Base-by-base conservation (phyloP, 2,797 vertebrate genomes). In the Acanthopagrus latus region DNA sequence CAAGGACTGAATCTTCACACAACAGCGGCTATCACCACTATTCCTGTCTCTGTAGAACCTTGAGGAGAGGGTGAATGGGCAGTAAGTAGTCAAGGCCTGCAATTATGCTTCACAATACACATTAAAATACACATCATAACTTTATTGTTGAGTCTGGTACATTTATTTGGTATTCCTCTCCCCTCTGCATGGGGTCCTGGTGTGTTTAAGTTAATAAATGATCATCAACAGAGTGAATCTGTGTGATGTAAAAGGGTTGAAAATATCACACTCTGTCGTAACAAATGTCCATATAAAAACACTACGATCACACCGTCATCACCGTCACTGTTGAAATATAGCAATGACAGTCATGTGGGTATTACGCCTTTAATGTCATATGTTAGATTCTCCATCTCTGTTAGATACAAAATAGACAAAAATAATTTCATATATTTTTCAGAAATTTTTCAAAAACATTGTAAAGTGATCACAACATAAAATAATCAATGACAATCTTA, bases 361-460 rank as follows among this genome's bases (percentile, higher is more conserved):
- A 88, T 86, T 77, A 88, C 81, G 70, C 84, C 64, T 91, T 86
- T 91, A 86, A 90, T 88, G 75, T 89, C 78, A 91, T 87, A 90
- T 88, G 81, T 91, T 89, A 85, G 88, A 86, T 84, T 92, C 79
- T 73, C 81, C 72, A 85, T 86, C 85, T 90, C 84, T 91, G 87
- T 91, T 88, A 83, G 89, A 90, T 95, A 94, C 85, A 94, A 95
- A 94, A 94, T 93, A 90, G 89, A 91, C 89, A 91, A 93, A 94
- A 93, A 95, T 93, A 95, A 90, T 92, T 89, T 91, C 27, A 84
- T 91, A 88, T 87, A 88, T 90, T 91, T 71, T 87, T 83, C 87
- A 77, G 76, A 88, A 88, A 88, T 84, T 82, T 38, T 80, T 64
- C 60, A 81, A 91, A 92, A 92, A 87, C 86, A 83, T 89, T 89